Conservation (phyloP, 2,797 vertebrate genomes). For the Ciconia nigra region DNA sequence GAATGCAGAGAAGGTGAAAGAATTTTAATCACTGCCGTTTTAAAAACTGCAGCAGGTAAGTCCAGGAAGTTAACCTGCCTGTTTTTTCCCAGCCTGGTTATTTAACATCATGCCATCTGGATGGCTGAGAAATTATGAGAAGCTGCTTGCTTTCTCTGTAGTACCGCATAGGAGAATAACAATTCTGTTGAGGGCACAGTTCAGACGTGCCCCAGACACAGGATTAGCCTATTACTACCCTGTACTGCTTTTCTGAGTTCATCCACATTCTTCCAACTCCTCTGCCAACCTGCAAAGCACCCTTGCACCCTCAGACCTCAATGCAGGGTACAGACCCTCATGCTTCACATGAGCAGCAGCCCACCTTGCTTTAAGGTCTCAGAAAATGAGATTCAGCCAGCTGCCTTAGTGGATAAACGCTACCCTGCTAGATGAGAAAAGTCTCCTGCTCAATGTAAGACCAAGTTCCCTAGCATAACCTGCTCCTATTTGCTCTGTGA, state of each 20-base stretch:
- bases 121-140: background rate
- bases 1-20: background rate
- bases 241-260: background rate
- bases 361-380: background rate
- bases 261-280: background rate
- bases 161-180: background rate
- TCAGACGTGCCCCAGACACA: background rate
- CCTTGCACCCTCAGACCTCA: background rate
- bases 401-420: background rate
- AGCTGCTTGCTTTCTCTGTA: background rate
- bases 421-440: background rate
- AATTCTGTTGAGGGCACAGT: background rate
- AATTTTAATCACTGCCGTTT: background rate
- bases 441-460: background rate
- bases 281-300: background rate
- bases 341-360: background rate
- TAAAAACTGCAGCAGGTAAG: background rate
- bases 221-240: background rate
- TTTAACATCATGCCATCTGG: background rate
- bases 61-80: background rate
- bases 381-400: background rate
- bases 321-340: background rate
- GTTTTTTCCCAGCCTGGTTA: background rate
- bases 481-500: slow-evolving; percentile 18
- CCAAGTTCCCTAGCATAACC: background rate